A percentile compares a stretch with the other conserved stretches of the same genome.
Conservation (phyloP, 2,797 vertebrate species). For the Garrulus glandarius region DNA sequence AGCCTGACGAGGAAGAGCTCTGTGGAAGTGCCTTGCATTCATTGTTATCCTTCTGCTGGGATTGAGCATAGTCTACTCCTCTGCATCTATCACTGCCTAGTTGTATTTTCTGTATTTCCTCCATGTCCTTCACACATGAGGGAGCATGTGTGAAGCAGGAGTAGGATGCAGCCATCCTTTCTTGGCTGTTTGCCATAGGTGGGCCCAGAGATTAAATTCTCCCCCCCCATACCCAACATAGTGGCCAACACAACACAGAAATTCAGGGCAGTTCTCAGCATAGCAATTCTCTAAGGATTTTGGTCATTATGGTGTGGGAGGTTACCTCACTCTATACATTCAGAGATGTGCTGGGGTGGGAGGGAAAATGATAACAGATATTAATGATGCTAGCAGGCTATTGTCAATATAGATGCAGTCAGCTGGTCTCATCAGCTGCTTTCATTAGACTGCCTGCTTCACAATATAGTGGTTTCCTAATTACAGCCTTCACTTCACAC, state of each 20-base stretch:
- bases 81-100: not conserved
- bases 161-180: not conserved
- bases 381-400: not conserved
- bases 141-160: not conserved
- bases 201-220: not conserved
- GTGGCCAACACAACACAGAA: not conserved
- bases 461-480: constrained; percentile 32
- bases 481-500: not conserved
- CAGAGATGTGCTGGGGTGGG: not conserved
- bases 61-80: not conserved
- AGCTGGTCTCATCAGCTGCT: constrained; percentile 36
- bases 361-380: not conserved
- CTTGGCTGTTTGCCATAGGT: not conserved
- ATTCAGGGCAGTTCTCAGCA: not conserved
- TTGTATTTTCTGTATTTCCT: not conserved
- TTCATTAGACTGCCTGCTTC: not conserved
- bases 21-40: not conserved
- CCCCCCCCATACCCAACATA: rapidly evolving
- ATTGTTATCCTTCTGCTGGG: not conserved
- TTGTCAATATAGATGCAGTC: constrained; percentile 1
- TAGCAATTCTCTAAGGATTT: not conserved
- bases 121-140: not conserved
- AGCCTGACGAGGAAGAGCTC: not conserved
- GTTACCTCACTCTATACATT: not conserved
- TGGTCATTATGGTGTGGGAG: not conserved